Base-by-base conservation (phyloP, 2,797 vertebrate species). In the Cossypha caffra region DNA sequence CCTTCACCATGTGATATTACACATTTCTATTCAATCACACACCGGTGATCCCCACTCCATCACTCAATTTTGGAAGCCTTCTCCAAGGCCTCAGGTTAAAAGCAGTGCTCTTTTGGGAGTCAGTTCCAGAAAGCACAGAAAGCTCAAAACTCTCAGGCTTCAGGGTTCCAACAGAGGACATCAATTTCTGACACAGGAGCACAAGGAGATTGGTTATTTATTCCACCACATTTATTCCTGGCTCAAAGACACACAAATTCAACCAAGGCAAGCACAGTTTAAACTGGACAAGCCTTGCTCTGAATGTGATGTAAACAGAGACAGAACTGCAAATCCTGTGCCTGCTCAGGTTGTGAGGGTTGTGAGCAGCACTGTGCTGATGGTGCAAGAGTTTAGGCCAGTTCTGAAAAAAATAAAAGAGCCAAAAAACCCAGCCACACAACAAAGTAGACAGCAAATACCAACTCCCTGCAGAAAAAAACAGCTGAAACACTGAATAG, bases 401-500 rank as follows among this genome's bases (percentile, higher is more conserved):
- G 33, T 26, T 57, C 57, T 61, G n/a, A 55, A 51, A 29, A 50
- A 51, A 29, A 51, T 29, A 51, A 76, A 76, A 59, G 26, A 57
- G 6, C 9, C 7, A 13, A 54, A 71, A 59, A 63, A 64, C 14
- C 0, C 50, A 17, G 55, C 11, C 31, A 67, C 47, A 21, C 54
- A 88, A 74, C 84, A 79, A 57, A 63, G 17, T 26, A 80, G 72
- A 43, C 55, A 71, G 61, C 61, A 91, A 71, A 93, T 66, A 77
- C 64, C 54, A 83, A 75, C 57, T 91, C 87, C 61, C 84, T 63
- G n/a, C 74, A 83, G 81, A 69, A 57, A 64, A 84, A 91, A 76
- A 2, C 40, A 91, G 81, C 84, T 92, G 78, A 94, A 93, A 48
- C 43, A 82, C 47, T 91, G 91, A 95, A 79, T 50, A 59, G 72